Percentiles rank a stretch among this genome's conserved stretches.
phyloP scores from a whole-genome alignment of 1,140 invertebrate species.

The Drosophila nikananu region DNA sequence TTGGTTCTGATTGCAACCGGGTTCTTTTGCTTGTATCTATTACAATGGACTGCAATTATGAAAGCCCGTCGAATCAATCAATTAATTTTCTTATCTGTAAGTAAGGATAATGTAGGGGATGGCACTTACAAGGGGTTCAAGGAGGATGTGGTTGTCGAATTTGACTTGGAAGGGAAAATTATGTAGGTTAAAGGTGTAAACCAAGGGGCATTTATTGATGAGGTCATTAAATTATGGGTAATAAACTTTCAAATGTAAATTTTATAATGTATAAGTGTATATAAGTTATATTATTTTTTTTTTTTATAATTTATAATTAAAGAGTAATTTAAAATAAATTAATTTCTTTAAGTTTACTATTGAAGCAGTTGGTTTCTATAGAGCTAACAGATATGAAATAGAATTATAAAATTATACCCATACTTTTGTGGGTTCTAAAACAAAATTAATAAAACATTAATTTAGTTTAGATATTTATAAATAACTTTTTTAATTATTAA shows the following conservation, averaged over 20 bases:
- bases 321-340: no score
- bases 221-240: no score
- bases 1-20: slow-evolving; percentile 31
- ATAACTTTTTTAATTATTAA: no score
- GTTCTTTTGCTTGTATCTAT: slow-evolving; percentile 42
- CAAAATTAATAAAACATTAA: background rate
- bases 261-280: no score
- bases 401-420: no score
- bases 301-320: no score
- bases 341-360: no score
- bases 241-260: no score
- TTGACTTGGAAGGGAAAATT: background rate
- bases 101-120: slow-evolving; percentile 17
- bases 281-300: no score
- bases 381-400: no score
- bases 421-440: background rate
- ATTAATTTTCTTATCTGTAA: slow-evolving; percentile 72
- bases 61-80: slow-evolving; percentile 63
- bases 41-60: slow-evolving; percentile 77
- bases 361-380: no score
- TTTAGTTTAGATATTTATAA: background rate
- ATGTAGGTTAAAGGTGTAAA: background rate
- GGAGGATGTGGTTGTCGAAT: background rate
- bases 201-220: no score
- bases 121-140: background rate